Base-by-base conservation (phyloP, 1,140 invertebrate species). In the Macrobrachium nipponense region DNA sequence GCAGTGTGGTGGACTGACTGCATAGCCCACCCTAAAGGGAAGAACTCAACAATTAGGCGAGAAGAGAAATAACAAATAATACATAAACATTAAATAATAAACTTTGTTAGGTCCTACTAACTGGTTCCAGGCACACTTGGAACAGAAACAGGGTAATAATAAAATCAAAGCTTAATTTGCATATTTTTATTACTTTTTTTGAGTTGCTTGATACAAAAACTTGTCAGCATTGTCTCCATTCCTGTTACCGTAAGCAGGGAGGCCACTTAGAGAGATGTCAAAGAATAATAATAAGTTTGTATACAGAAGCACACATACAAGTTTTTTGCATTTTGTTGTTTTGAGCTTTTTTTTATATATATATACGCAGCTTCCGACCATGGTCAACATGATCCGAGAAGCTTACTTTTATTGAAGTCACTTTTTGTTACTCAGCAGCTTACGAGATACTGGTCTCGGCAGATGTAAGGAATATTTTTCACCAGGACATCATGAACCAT, bases 151-250 rank as follows among this genome's bases (percentile, higher is more conserved):
- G 20, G 43, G 18, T 75, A 59, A 59, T 20, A n/a, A 60, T 70
- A 81, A 72, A 82, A 82, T 18, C 20, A 73, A 5, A n/a, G 2
- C 18, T 64, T 81, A 81, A 87, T 87, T 87, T 87, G 85, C 85
- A 87, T 81, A 87, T 87, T 87, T 87, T 87, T 87, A 87, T 87
- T 87, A 81, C 80, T 81, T 87, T 87, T 84, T 77, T 82, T 82
- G 51, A 80, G 79, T 81, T 61, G 72, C 68, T 87, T 87, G 72
- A 87, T 87, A 87, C 85, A 87, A 87, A 80, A 87, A 82, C 80
- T 82, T 82, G 73, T 59, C 43, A 68, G 44, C 64, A 73, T 58
- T 73, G 81, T 87, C 72, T 87, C 85, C 85, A 87, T 82, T 81
- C 79, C 85, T 81, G 78, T 87, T 87, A 82, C 85, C 85, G 81